Evolutionary conservation across 2,888 invertebrate species (phyloP).

Genomic region (Spatulosminthurus flaviceps): DNA sequence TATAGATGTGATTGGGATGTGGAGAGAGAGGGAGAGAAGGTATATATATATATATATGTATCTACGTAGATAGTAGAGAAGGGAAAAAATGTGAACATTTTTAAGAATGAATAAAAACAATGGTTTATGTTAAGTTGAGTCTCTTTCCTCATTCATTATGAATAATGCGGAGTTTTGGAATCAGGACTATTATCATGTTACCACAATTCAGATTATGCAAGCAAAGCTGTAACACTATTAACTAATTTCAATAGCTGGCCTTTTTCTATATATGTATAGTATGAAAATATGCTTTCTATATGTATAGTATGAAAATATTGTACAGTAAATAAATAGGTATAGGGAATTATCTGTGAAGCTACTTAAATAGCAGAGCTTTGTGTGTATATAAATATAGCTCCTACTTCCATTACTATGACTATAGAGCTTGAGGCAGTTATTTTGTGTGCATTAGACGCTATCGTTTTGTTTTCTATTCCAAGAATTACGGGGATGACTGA

Average conservation of each 20-base stretch:
- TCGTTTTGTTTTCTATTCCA: neutral
- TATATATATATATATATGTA: too few species aligned
- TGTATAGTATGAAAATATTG: too few species aligned
- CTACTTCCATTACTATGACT: neutral
- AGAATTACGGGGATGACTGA: slow-evolving; percentile 2
- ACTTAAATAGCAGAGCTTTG: neutral
- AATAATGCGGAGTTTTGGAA: slow-evolving; percentile 1
- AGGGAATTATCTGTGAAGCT: too few species aligned
- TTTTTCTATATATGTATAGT: neutral
- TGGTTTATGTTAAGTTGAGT: slow-evolving; percentile 13
- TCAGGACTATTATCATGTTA: slow-evolving; percentile 8
- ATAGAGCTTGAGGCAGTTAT: neutral
- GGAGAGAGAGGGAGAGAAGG: neutral
- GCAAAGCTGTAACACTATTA: slow-evolving; percentile 6
- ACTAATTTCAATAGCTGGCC: neutral
- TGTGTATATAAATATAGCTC: neutral
- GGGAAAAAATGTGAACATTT: slow-evolving; percentile 1
- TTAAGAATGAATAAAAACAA: slow-evolving; percentile 18
- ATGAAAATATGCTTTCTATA: neutral
- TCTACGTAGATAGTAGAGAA: neutral
- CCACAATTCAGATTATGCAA: slow-evolving; percentile 14
- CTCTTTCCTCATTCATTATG: slow-evolving; percentile 12
- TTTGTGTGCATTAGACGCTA: neutral
- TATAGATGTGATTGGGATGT: too few species aligned
- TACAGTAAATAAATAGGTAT: too few species aligned